Percentiles rank a stretch among this genome's conserved stretches.
phyloP scores from a whole-genome alignment of 2,888 invertebrate genomes.

The Agrochola litura region DNA sequence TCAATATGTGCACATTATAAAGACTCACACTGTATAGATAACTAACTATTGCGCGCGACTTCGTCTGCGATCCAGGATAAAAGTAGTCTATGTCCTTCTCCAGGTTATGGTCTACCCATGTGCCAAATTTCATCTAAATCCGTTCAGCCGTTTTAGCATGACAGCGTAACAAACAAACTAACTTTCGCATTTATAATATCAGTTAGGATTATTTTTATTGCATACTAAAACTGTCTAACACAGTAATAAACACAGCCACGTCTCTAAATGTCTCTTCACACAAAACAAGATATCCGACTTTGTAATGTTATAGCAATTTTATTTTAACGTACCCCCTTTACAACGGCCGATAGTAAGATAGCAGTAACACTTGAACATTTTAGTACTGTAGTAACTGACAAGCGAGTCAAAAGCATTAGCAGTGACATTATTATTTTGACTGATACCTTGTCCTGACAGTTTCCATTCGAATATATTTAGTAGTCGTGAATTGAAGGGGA shows the following conservation, averaged over 20 bases:
- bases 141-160: too few species aligned
- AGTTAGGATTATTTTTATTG: conserved; percentile 34
- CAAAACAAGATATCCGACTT: conserved; percentile 51
- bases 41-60: too few species aligned
- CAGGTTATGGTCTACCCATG: too few species aligned
- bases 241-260: conserved; percentile 58
- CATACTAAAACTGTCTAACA: conserved; percentile 48
- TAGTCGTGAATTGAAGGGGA: not conserved
- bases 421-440: conserved; percentile 9
- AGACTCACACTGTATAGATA: too few species aligned
- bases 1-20: too few species aligned
- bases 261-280: conserved; percentile 45
- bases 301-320: conserved; percentile 58
- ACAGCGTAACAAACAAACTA: too few species aligned
- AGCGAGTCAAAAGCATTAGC: conserved; percentile 22
- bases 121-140: too few species aligned
- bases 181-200: too few species aligned
- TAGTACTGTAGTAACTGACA: conserved; percentile 27
- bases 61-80: too few species aligned
- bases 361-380: conserved; percentile 41
- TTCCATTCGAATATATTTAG: too few species aligned
- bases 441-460: not conserved
- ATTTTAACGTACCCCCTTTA: conserved; percentile 56
- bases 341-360: conserved; percentile 25
- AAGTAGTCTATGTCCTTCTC: too few species aligned